Conservation (phyloP, 2,113 vertebrate species). For the Pachypanchax playfairii region DNA sequence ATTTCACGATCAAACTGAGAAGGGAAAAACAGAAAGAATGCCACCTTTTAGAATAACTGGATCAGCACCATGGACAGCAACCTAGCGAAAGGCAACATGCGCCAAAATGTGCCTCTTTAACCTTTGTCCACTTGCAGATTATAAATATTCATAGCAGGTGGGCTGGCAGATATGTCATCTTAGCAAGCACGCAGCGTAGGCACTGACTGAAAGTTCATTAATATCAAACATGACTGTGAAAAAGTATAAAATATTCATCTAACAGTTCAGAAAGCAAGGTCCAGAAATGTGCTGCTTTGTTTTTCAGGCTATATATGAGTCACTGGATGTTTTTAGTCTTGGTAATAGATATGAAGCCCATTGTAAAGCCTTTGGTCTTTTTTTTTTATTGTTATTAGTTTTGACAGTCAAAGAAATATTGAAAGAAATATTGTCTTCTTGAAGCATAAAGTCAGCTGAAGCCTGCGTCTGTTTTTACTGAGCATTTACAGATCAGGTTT, state of each 20-base stretch:
- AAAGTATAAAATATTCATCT: slow-evolving; percentile 60
- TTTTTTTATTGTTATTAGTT: slow-evolving; percentile 3
- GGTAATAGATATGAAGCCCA: slow-evolving; percentile 22
- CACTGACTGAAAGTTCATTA: slow-evolving; percentile 55
- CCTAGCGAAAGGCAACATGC: slow-evolving; percentile 20
- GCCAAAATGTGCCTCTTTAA: slow-evolving; percentile 45
- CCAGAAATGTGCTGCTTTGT: slow-evolving; percentile 27
- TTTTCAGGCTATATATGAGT: slow-evolving; percentile 31
- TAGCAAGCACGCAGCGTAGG: slow-evolving; percentile 40
- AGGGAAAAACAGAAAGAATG: slow-evolving; percentile 10
- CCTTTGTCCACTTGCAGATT: slow-evolving; percentile 40
- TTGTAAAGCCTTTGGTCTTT: slow-evolving; percentile 13
- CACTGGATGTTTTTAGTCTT: slow-evolving; percentile 16
- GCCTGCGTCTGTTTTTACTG: slow-evolving; percentile 3
- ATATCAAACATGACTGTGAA: slow-evolving; percentile 54
- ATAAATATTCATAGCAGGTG: slow-evolving; percentile 70
- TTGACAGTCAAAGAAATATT: slow-evolving; percentile 13
- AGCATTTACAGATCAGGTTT: slow-evolving; percentile 11
- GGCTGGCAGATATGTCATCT: slow-evolving; percentile 46
- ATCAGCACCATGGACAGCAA: slow-evolving; percentile 66
- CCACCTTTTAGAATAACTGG: neutral
- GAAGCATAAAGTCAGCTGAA: neutral
- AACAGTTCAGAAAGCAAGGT: slow-evolving; percentile 23
- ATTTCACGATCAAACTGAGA: neutral
- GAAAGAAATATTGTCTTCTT: neutral